Percentiles rank a stretch among this genome's conserved stretches.
Evolutionary conservation across 1,140 invertebrate genomes (phyloP).

Genomic region (Pachypeltis micranthus): DNA sequence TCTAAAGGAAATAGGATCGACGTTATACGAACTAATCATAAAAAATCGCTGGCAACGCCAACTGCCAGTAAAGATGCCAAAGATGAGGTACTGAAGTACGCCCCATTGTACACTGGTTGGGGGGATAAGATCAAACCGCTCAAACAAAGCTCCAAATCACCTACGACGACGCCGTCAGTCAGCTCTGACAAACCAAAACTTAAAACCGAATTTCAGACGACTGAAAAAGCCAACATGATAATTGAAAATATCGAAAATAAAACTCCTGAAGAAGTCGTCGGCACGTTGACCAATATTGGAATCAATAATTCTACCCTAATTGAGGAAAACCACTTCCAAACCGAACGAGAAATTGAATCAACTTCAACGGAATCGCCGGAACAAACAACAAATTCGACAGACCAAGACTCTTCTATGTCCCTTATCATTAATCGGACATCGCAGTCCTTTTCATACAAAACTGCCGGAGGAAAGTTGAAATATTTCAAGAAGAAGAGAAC

Average conservation of each 20-base stretch:
- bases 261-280: slow-evolving; percentile 21
- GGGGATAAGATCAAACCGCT: slow-evolving; percentile 19
- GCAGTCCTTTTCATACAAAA: slow-evolving; percentile 23
- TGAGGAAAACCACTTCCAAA: neutral
- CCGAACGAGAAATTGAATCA: neutral
- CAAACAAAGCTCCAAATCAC: slow-evolving; percentile 1
- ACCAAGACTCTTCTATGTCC: slow-evolving; percentile 15
- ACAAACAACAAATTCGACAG: slow-evolving; percentile 11
- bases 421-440: slow-evolving; percentile 22
- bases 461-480: slow-evolving; percentile 17
- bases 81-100: slow-evolving; percentile 12
- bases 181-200: neutral
- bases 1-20: neutral
- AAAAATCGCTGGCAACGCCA: too few relatives aligned
- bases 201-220: neutral
- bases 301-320: slow-evolving; percentile 6
- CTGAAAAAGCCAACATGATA: slow-evolving; percentile 1
- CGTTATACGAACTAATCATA: too few relatives aligned
- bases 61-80: too few relatives aligned
- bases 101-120: slow-evolving; percentile 13
- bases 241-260: slow-evolving; percentile 8
- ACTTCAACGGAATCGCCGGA: neutral
- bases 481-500: slow-evolving; percentile 12
- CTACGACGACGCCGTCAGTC: neutral
- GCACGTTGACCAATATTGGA: slow-evolving; percentile 13